Base-by-base conservation (phyloP, 2,113 vertebrate genomes). In the Heterotilapia buettikoferi region DNA sequence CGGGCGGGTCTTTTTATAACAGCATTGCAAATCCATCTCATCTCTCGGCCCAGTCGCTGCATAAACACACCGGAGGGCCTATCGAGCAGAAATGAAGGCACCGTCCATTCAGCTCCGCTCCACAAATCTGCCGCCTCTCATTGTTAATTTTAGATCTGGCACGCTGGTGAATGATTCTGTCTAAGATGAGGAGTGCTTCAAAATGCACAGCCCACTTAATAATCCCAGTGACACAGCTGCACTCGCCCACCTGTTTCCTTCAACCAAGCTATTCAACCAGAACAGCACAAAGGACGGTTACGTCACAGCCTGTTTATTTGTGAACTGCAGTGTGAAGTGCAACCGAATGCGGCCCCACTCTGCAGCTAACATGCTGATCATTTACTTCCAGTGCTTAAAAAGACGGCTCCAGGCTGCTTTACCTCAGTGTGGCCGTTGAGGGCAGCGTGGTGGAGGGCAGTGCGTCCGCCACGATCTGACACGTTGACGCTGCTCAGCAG, bases 401-500 rank as follows among this genome's bases (percentile, higher is more conserved):
- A 19, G 45, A 3, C 6, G 5, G 26, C 73, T 13, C 9, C 5
- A 2, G 14, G 14, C 18, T 24, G 26, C 86, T 91, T 80, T 93
- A 98, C 98, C 97, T 99, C 98, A 0, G 97, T 96, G 88, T 99
- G 98, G n/a, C 98, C 98, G 0, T 98, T 99, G 82, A 99, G 97
- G 11, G 98, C 98, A 0, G 98, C 98, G 1, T 99, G 98, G 94
- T 99, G 98, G 95, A 99, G 93, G 1, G 98, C 98, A 0, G 98
- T 99, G 31, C 98, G 97, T 0, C 98, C 98, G 0, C 98, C 98
- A 2, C 98, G 96, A 95, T 99, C 98, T 0, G 98, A 99, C 84
- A 99, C 98, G 0, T 99, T 99, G 82, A 99, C 98, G 0, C 98
- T 98, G 92, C 97, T 99, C 90, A 99, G 96, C 92, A 99, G 95